These are phyloP conservation scores for Sebastiscus albofasciatus DNA, from an alignment of 2,797 vertebrate genomes.

Conservation along the genomic window DNA sequence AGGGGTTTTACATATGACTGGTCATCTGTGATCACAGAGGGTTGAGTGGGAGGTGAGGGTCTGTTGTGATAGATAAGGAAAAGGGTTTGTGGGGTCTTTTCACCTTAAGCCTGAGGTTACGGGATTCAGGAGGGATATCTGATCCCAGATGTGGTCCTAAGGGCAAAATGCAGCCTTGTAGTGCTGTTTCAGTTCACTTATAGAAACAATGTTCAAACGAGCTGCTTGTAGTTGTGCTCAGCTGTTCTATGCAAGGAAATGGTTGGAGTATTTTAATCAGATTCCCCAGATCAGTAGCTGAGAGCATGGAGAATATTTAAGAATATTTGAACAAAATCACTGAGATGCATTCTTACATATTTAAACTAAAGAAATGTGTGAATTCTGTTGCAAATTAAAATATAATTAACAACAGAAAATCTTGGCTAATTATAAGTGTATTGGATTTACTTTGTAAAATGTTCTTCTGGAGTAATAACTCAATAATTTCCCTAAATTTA, in stretches of 20 bases:
- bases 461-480: not conserved
- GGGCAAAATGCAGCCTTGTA: not conserved
- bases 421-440: not conserved
- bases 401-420: not conserved
- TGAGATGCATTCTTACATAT: not conserved
- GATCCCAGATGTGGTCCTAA: not conserved
- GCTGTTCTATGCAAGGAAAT: not conserved
- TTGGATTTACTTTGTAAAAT: not conserved
- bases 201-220: not conserved
- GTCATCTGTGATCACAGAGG: slow-evolving; percentile 50
- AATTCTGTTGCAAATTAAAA: not conserved
- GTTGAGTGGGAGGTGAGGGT: slow-evolving; percentile 11
- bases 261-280: not conserved
- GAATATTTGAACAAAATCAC: not conserved
- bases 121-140: slow-evolving; percentile 4
- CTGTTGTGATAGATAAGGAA: slow-evolving; percentile 29
- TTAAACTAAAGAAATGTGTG: not conserved
- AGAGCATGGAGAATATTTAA: not conserved
- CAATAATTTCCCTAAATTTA: not conserved
- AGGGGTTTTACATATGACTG: slow-evolving; percentile 41
- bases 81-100: not conserved
- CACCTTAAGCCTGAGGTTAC: slow-evolving; percentile 29
- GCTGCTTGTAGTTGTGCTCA: not conserved
- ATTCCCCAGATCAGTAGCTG: not conserved
- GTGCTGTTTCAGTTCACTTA: not conserved